A percentile compares a stretch with the other conserved stretches of the same genome.
phyloP scores from a whole-genome alignment of 2,113 vertebrate species.

The Fulmarus glacialis region DNA sequence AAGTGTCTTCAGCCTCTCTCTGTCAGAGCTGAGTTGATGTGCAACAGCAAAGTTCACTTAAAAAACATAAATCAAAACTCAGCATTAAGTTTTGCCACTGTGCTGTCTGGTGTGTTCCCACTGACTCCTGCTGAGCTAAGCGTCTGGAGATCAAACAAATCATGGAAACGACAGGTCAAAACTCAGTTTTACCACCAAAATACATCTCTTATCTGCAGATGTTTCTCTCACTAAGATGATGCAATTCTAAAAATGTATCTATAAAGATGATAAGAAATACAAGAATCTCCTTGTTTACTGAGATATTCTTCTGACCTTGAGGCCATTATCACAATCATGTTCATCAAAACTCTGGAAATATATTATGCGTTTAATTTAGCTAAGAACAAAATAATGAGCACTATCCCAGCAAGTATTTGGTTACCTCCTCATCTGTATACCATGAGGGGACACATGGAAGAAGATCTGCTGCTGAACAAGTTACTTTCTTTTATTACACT shows the following conservation, averaged over 20 bases:
- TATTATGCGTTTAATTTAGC: neutral
- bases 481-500: neutral
- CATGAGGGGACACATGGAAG: neutral
- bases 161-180: neutral
- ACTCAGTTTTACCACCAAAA: neutral
- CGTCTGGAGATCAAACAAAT: neutral
- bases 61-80: neutral
- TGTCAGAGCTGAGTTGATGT: neutral
- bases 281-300: neutral
- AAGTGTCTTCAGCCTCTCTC: neutral
- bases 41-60: neutral
- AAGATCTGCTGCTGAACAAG: slow-evolving; percentile 11
- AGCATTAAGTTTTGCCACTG: neutral
- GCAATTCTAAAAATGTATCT: neutral
- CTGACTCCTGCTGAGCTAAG: neutral
- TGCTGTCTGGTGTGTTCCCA: neutral
- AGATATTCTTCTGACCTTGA: neutral
- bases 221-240: neutral
- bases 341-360: neutral
- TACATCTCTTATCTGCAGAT: neutral
- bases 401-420: neutral
- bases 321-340: neutral
- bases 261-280: neutral
- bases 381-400: neutral
- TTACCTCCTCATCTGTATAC: slow-evolving; percentile 15